Evolutionary conservation across 2,888 invertebrate genomes (phyloP), one percentile per base, ranked within the genome.

Genomic region (Frankliniella intonsa): DNA sequence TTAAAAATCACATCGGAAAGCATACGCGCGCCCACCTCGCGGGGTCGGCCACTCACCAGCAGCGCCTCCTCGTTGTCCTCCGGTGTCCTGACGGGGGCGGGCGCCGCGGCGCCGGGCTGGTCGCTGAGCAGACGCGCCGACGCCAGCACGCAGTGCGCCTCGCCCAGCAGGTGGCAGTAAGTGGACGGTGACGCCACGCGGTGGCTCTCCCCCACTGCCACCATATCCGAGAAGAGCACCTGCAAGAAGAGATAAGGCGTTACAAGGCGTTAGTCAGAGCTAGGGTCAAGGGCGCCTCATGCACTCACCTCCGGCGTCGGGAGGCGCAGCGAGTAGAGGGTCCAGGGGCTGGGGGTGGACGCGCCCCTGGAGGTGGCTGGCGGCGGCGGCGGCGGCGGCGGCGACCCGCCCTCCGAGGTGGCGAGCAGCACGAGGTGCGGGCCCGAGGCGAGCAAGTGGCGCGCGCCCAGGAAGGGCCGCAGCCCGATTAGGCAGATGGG

Each of bases 151-250:
- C 93, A 90, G 86, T 94, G 93, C 9, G 93, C 93, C 87, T 95
- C 94, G 85, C 92, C 91, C 86, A 94, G 88, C 82, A 95, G 88
- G 87, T 94, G 93, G 83, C 92, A 90, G 86, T 94, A 94, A 3
- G 93, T 93, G 69, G 91, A 90, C 1, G 92, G 91, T 84, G 92
- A 92, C 0, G 92, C 90, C 82, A 90, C 90, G 82, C 91, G 90
- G 86, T 93, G 92, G 80, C 90, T 90, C 83, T 91, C 90, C 0
- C 93, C 94, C 65, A 93, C 90, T 84, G 92, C 91, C 81, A 92
- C 90, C 85, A 94, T 92, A 86, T 94, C 94, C 82, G 91, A 90
- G 86, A 93, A 93, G 12, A 94, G 88, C 83, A 91, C 91, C 69
- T 76, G 25, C 69, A 76, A 76, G 69, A 0, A n/a, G 62, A 62